Evolutionary conservation across 2,113 vertebrate species (phyloP), one percentile per base, ranked within the genome.

Genomic region (Prochilodus magdalenae): DNA sequence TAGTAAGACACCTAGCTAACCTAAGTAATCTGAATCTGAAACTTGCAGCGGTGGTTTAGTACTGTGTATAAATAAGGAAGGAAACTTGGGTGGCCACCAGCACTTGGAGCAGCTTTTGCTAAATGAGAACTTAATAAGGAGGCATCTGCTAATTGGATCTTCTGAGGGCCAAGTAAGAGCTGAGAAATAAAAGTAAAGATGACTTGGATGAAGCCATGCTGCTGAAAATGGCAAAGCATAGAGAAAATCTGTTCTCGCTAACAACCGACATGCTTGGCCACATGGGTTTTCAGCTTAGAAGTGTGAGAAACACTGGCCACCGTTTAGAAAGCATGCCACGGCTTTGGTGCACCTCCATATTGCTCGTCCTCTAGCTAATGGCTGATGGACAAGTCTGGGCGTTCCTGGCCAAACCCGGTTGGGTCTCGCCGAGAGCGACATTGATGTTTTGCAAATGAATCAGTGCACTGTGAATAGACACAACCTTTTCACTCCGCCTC

Each of bases 221-320:
- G 18, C 44, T 27, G 47, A 70, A 80, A 40, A 79, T 79, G 82
- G 70, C 82, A 75, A 77, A 66, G 18, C 73, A 75, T 80, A 59
- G 69, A 40, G 55, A 30, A 44, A 80, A 51, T 57, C 71, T 29
- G 69, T 60, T 29, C 59, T 69, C 11, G 24, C 49, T 59, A 79
- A 24, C 63, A 70, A 70, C 26, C 53, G 16, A 47, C 66, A 72
- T 53, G 47, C 78, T 79, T 79, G 27, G 60, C 51, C 33, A 44
- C 60, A 60, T 77, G 22, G 24, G 59, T 62, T 44, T 72, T 55
- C 12, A 80, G 57, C 73, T 84, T 27, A 49, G 60, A 63, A 44
- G 24, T 59, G 60, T 27, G 75, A 60, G 44, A 6, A 22, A 51
- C 27, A 70, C 30, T 51, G 76, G 62, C 30, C 26, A 60, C 62